Conservation (phyloP, 2,797 vertebrate species). For the Microhierax caerulescens region DNA sequence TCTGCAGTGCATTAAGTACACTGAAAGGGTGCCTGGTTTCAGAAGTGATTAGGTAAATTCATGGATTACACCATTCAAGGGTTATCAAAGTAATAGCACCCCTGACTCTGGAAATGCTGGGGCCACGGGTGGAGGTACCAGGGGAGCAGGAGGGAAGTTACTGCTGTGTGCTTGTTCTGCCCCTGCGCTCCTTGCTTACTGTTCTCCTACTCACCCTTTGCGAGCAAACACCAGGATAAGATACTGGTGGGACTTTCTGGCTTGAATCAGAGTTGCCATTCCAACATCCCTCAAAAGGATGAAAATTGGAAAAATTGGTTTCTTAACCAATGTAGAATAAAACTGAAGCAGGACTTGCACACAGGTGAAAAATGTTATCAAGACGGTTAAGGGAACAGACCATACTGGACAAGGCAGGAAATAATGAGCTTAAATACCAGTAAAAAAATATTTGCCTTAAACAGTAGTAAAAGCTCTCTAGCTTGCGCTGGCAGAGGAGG, state of each 20-base stretch:
- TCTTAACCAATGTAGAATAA: not conserved
- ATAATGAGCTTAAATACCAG: not conserved
- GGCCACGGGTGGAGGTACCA: not conserved
- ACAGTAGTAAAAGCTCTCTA: not conserved
- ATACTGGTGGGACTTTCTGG: not conserved
- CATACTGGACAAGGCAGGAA: not conserved
- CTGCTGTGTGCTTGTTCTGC: not conserved
- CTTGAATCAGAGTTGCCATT: not conserved
- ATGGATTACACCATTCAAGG: not conserved
- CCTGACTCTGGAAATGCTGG: not conserved
- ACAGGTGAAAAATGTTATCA: too few relatives aligned
- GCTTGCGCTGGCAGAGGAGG: not conserved
- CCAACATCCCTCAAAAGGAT: not conserved
- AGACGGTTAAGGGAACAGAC: not conserved
- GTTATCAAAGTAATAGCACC: not conserved
- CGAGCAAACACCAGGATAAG: not conserved
- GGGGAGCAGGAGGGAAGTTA: not conserved
- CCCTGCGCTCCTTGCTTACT: not conserved
- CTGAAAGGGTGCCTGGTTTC: not conserved
- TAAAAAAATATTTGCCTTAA: not conserved
- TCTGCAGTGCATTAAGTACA: not conserved
- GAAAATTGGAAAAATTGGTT: not conserved
- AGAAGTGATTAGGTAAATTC: not conserved
- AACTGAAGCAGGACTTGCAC: not conserved
- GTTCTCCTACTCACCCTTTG: not conserved